Percentiles rank a stretch among this genome's conserved stretches.
Conservation (phyloP, 2,113 vertebrate genomes). For the Eulemur macaco region DNA sequence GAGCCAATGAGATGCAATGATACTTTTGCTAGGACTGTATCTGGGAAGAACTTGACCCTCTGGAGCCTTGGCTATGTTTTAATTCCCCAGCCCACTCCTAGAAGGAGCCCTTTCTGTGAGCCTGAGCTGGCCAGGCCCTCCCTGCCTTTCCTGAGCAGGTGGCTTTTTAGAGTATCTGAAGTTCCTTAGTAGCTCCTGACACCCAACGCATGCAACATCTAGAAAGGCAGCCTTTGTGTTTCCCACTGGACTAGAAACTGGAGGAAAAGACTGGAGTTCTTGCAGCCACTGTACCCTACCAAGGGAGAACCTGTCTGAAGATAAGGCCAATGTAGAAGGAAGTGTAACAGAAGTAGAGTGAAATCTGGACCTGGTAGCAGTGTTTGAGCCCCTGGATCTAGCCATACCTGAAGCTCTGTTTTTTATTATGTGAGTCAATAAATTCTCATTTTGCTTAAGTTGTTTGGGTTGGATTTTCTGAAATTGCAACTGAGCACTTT, state of each 20-base stretch:
- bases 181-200: rapidly evolving
- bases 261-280: background rate
- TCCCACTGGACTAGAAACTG: background rate
- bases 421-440: background rate
- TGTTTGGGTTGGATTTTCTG: background rate
- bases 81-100: rapidly evolving
- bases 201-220: background rate
- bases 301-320: background rate
- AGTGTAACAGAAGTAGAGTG: background rate
- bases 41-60: background rate
- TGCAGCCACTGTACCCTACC: too few relatives aligned
- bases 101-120: background rate
- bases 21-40: background rate
- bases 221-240: background rate
- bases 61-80: too few relatives aligned
- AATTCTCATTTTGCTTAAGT: background rate
- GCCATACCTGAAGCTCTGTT: background rate
- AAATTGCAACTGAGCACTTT: background rate
- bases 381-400: background rate
- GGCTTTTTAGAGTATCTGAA: background rate
- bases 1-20: background rate
- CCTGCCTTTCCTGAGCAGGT: background rate
- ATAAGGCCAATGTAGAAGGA: background rate
- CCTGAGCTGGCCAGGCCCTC: background rate
- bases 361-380: background rate